Evolutionary conservation across 2,797 vertebrate genomes (phyloP).

Genomic region (Paguma larvata): DNA sequence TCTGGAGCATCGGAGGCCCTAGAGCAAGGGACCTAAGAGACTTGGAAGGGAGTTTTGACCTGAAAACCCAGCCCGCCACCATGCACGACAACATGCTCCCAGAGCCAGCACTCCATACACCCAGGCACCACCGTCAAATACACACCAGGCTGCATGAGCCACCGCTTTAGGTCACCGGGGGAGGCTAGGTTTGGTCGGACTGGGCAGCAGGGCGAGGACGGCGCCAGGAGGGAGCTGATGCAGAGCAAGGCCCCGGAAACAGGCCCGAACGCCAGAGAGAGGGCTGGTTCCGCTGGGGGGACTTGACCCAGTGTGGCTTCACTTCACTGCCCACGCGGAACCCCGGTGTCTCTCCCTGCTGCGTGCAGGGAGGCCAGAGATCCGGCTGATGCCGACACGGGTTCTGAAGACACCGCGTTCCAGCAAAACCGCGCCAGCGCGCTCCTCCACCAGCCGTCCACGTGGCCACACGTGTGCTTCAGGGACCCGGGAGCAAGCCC

Average conservation of each 20-base stretch:
- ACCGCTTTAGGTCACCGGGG: fast-evolving
- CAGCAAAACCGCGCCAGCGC: background rate
- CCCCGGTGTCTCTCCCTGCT: fast-evolving
- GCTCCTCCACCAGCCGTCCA: background rate
- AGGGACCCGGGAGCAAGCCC: fast-evolving
- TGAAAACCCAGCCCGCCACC: background rate
- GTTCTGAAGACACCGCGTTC: too few relatives aligned
- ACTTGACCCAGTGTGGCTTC: fast-evolving
- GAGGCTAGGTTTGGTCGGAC: fast-evolving
- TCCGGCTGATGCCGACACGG: fast-evolving
- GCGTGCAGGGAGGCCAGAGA: background rate
- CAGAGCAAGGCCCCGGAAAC: background rate
- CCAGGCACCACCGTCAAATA: fast-evolving
- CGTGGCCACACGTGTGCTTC: fast-evolving
- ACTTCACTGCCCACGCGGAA: fast-evolving
- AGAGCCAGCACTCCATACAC: fast-evolving
- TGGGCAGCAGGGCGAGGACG: fast-evolving
- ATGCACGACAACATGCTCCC: fast-evolving
- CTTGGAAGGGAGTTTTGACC: background rate
- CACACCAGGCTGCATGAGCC: background rate
- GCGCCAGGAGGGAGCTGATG: fast-evolving
- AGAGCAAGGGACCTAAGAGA: background rate
- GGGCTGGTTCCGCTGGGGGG: fast-evolving
- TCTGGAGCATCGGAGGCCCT: too few relatives aligned
- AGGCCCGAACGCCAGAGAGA: background rate